Conservation (phyloP, 1,140 invertebrate genomes). For the Bombus haemorrhoidalis region DNA sequence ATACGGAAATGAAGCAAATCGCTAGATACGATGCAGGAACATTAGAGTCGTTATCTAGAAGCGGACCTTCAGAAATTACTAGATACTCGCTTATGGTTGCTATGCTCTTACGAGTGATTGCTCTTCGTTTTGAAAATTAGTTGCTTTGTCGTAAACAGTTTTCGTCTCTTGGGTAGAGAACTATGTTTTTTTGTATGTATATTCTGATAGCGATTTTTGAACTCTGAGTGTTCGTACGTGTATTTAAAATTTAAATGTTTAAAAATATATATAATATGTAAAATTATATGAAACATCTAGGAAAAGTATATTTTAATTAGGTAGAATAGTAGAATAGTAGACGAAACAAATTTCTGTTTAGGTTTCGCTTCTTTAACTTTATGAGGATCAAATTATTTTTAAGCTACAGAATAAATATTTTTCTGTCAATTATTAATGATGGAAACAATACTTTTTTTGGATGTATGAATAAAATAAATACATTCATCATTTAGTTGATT, state of each 20-base stretch:
- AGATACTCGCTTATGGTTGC: slow-evolving; percentile 52
- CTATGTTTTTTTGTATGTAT: neutral
- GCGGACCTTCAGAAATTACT: slow-evolving; percentile 68
- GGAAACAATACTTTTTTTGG: too few species aligned
- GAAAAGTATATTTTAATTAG: too few species aligned
- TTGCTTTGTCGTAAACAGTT: neutral
- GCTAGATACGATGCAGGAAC: slow-evolving; percentile 71
- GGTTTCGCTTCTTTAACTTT: too few species aligned
- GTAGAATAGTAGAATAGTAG: too few species aligned
- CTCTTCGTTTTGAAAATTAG: neutral
- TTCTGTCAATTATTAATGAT: too few species aligned
- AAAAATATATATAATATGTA: neutral
- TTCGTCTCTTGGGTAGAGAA: neutral
- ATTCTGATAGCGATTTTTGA: neutral
- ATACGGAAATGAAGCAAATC: slow-evolving; percentile 75
- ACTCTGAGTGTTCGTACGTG: neutral
- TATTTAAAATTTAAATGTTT: neutral
- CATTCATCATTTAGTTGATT: too few species aligned
- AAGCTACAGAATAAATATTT: too few species aligned
- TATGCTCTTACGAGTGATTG: slow-evolving; percentile 21
- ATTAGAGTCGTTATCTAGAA: slow-evolving; percentile 71
- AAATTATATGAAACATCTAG: neutral
- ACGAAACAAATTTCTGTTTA: too few species aligned
- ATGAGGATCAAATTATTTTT: too few species aligned
- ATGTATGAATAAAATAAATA: too few species aligned